Evolutionary conservation across 2,888 invertebrate species (phyloP), one percentile per base, ranked within the genome.

Genomic region (Parelbella ahira): DNA sequence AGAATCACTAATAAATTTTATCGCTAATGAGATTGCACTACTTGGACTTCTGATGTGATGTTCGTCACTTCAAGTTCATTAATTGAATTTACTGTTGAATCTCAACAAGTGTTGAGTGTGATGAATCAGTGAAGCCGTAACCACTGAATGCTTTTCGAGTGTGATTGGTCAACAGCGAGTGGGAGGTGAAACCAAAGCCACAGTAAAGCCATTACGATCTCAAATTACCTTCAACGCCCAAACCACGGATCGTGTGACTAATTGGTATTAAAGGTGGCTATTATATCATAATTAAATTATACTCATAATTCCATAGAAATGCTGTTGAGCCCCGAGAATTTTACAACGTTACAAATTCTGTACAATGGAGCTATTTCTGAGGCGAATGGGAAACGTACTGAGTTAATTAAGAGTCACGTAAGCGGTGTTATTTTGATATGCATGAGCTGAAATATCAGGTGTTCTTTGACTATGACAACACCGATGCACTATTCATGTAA

Each of bases 231-330:
- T 69, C 63, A 68, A 81, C 83, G 83, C 82, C 84, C 83, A 82
- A 81, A 79, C 72, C 68, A 55, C 67, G 73, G 69, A 70, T 74
- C 66, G 83, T 83, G 81, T 83, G 83, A 82, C 86, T 84, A 86
- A 87, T 86, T 84, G 82, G 73, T 63, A 76, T 83, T 80, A 81
- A 77, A 79, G 74, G 74, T 75, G n/a, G 77, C 72, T 79, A 79
- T 79, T 81, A 82, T 78, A 69, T 80, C 80, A 82, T 84, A 84
- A 87, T 87, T 87, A 79, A 84, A 84, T 84, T 83, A 82, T 72
- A 73, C 70, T 66, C 68, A 71, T 78, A 77, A 80, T 76, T 74
- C 68, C 66, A 60, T 62, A 60, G 69, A 70, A 72, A 76, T 68
- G 65, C 54, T 67, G 75, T 69, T 69, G 67, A 72, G 75, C 73